These are phyloP conservation scores for Diceros bicornis DNA, from an alignment of 2,797 vertebrate genomes.

Conservation along the genomic window DNA sequence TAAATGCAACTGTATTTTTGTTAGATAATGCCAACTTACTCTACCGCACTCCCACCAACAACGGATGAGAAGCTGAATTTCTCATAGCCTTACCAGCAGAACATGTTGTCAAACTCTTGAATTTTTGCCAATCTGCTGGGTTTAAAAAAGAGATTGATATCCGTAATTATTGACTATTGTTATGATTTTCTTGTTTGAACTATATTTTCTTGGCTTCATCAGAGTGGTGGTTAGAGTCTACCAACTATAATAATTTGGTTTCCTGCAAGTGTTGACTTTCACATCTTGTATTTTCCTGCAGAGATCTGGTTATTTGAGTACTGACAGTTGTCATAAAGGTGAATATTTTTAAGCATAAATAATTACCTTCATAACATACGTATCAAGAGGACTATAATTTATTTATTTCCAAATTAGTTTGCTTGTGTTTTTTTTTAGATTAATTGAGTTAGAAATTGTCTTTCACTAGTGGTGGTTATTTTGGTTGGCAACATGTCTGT, in stretches of 20 bases:
- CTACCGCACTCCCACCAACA: no score
- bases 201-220: neutral
- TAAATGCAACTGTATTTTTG: neutral
- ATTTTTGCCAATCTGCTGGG: neutral
- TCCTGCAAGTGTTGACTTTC: neutral
- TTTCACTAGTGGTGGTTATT: neutral
- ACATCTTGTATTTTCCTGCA: neutral
- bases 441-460: constrained; percentile 23
- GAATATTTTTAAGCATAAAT: neutral
- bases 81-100: neutral
- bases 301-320: neutral
- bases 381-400: constrained; percentile 24
- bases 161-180: neutral
- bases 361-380: neutral
- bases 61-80: neutral
- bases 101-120: neutral
- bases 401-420: neutral
- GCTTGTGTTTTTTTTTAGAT: neutral
- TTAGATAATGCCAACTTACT: neutral
- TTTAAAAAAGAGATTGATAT: neutral
- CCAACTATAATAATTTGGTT: neutral
- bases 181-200: neutral
- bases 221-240: neutral
- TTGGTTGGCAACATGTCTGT: neutral
- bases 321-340: neutral